Percentiles rank a stretch among this genome's conserved stretches.
phyloP scores from a whole-genome alignment of 2,113 vertebrate species.

The Otis tarda region DNA sequence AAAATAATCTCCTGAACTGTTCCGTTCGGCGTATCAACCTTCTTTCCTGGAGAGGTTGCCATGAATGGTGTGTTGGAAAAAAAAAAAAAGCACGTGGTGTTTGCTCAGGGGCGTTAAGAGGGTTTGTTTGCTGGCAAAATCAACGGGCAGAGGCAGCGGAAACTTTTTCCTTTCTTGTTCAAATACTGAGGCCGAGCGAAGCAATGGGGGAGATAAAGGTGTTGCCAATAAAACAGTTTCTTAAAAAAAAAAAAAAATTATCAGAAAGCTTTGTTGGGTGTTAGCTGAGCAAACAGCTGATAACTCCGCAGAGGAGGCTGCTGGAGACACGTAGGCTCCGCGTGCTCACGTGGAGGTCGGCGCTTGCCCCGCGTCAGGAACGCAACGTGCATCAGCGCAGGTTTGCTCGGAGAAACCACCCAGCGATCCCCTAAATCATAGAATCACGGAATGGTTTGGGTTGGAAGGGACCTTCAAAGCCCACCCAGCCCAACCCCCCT shows the following conservation, averaged over 20 bases:
- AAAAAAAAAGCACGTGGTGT: neutral
- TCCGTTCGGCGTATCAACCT: rapidly evolving
- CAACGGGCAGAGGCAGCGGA: neutral
- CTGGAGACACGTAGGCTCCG: neutral
- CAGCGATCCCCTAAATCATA: neutral
- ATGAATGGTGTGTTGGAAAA: neutral
- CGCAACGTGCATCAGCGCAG: neutral
- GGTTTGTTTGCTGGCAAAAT: neutral
- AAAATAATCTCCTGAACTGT: neutral
- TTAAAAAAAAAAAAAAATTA: neutral
- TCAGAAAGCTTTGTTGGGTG: neutral
- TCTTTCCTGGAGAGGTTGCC: neutral
- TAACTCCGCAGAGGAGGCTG: neutral
- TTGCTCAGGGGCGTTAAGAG: neutral
- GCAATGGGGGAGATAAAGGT: neutral
- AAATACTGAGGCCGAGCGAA: neutral
- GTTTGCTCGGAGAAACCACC: neutral
- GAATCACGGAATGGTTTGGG: too few species aligned
- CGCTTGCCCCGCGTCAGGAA: rapidly evolving
- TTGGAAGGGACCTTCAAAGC: too few species aligned
- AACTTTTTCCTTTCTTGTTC: neutral
- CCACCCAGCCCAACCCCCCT: too few species aligned
- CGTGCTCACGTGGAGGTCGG: rapidly evolving
- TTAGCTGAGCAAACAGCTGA: neutral
- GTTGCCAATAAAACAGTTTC: neutral